A percentile compares a stretch with the other conserved stretches of the same genome.
Conservation (phyloP, 2,888 invertebrate genomes). For the Caenorhabditis afra region DNA sequence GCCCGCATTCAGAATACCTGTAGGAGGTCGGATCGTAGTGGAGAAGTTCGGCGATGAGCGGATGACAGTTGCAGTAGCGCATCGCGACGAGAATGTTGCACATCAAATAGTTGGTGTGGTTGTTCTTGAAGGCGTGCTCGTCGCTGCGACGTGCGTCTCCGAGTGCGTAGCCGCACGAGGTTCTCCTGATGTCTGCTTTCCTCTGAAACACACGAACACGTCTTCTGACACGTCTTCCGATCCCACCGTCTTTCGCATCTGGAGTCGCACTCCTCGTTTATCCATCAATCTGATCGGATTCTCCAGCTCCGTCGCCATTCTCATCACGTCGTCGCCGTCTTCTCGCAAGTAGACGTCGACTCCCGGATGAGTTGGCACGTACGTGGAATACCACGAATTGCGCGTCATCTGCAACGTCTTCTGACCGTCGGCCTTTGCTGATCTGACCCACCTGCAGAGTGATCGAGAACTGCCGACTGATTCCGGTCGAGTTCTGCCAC, state of each 20-base stretch:
- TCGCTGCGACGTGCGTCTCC: constrained; percentile 63
- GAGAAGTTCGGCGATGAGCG: constrained; percentile 63
- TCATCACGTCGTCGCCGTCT: constrained; percentile 57
- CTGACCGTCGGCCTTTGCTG: neutral
- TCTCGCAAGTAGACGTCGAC: constrained; percentile 65
- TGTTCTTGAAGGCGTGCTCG: constrained; percentile 54
- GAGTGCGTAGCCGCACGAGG: constrained; percentile 68
- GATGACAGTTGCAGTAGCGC: constrained; percentile 68
- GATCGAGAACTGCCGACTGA: constrained; percentile 62
- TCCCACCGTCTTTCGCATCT: constrained; percentile 66
- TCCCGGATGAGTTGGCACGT: constrained; percentile 65
- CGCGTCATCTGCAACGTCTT: constrained; percentile 61
- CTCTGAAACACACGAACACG: no score
- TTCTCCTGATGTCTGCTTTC: constrained; percentile 65
- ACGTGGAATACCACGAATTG: constrained; percentile 70
- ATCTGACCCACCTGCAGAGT: constrained; percentile 60
- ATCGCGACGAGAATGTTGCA: constrained; percentile 65
- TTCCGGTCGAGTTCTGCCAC: constrained; percentile 62
- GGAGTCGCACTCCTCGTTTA: constrained; percentile 68
- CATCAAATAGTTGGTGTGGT: constrained; percentile 65
- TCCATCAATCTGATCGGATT: constrained; percentile 67
- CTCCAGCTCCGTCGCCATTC: constrained; percentile 63
- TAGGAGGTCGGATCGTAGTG: constrained; percentile 57
- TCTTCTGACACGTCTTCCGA: neutral
- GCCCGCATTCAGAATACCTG: constrained; percentile 35